Base-by-base conservation (phyloP, 2,113 vertebrate species). In the Xerus inauris region DNA sequence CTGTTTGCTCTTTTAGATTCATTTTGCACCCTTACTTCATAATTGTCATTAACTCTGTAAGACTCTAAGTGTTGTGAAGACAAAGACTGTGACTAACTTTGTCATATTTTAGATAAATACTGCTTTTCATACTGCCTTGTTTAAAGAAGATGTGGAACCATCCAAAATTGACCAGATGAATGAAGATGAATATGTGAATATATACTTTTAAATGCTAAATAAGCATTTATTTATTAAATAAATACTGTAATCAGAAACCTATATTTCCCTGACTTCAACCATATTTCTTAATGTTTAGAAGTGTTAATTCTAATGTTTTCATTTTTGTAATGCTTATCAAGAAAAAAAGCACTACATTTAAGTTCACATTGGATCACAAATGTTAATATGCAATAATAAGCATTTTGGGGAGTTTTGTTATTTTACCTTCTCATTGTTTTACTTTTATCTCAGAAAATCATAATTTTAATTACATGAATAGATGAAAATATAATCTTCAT, bases 341-440 rank as follows among this genome's bases (percentile, higher is more conserved):
- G 8, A 51, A 42, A 40, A 59, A 96, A 51, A 49, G 7, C 51
- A 35, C 14, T 30, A n/a, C 4, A n/a, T 69, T 71, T 47, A 67
- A n/a, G 4, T 76, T 54, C 22, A 49, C 4, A 38, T 13, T 26
- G 3, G 59, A 8, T 42, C 20, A 47, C 2, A 57, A 42, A 67
- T 79, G 11, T 28, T 47, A 79, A 24, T 8, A 54, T 28, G 4
- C 8, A 85, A 19, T 0, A 57, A 32, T 42, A 88, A 77, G 3
- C 38, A 81, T 57, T 16, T 82, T 62, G 28, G 30, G 1, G 3
- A 82, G 82, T 49, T 84, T 26, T 26, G 7, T 3, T 82, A 7
- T 80, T 96, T 64, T 86, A 95, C 3, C 12, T 17, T 38, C 1
- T 3, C 35, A 22, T 87, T 42, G 6, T 93, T 97, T 97, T 87